Evolutionary conservation across 2,113 vertebrate species (phyloP).

Genomic region (Trogon melanurus): DNA sequence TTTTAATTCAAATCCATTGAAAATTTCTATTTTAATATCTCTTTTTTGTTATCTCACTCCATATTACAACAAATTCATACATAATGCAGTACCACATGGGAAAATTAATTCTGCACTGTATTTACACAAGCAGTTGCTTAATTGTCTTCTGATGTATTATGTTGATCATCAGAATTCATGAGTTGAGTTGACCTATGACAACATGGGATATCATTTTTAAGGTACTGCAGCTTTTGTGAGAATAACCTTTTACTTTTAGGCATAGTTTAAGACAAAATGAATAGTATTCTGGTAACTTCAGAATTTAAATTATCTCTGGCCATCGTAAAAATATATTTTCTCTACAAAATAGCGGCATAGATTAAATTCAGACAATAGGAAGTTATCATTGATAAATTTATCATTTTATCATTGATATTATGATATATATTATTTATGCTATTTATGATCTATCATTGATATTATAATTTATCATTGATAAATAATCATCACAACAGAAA

Average conservation of each 20-base stretch:
- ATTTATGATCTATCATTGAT: no score
- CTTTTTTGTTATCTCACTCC: neutral
- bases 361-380: neutral
- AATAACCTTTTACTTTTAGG: neutral
- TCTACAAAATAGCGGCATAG: neutral
- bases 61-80: neutral
- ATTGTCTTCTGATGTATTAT: neutral
- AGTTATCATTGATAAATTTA: neutral
- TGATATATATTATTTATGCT: no score
- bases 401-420: no score
- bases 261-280: neutral
- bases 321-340: neutral
- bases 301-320: neutral
- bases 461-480: neutral
- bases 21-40: neutral
- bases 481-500: no score
- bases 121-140: neutral
- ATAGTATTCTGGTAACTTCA: neutral
- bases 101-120: neutral
- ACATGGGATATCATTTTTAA: neutral
- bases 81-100: neutral
- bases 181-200: neutral
- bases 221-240: neutral
- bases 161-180: neutral
- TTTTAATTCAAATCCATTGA: conserved; percentile 10